Percentiles rank a stretch among this genome's conserved stretches.
Evolutionary conservation across 2,113 vertebrate genomes (phyloP).

Genomic region (Tachycineta bicolor): DNA sequence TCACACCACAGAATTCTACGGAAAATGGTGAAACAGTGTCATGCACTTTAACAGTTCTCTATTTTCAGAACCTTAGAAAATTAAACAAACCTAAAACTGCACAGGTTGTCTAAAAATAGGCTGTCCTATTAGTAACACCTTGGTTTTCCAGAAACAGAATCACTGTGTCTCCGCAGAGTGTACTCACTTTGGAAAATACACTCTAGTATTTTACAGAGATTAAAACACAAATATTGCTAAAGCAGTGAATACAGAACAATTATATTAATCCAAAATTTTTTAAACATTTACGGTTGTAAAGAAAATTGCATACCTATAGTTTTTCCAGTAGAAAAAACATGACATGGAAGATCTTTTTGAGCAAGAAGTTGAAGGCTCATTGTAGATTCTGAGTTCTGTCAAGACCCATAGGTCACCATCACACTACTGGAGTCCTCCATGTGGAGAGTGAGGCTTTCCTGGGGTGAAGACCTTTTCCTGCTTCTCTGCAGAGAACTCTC

Average conservation of each 20-base stretch:
- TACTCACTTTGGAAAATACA: not conserved
- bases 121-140: not conserved
- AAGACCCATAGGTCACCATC: rapidly evolving
- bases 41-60: not conserved
- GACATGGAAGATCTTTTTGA: not conserved
- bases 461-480: not conserved
- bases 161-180: rapidly evolving
- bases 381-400: not conserved
- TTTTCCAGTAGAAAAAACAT: not conserved
- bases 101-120: not conserved
- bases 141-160: not conserved
- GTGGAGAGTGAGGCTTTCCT: not conserved
- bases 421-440: not conserved
- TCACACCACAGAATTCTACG: not conserved
- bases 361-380: not conserved
- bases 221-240: not conserved
- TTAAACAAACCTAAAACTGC: not conserved
- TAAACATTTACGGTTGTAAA: not conserved
- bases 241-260: not conserved
- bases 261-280: not conserved
- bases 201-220: not conserved
- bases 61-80: not conserved
- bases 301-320: not conserved
- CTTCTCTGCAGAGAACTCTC: not conserved
- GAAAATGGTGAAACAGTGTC: not conserved